Evolutionary conservation across 2,113 vertebrate genomes (phyloP).

Genomic region (Psittacara wagleri): DNA sequence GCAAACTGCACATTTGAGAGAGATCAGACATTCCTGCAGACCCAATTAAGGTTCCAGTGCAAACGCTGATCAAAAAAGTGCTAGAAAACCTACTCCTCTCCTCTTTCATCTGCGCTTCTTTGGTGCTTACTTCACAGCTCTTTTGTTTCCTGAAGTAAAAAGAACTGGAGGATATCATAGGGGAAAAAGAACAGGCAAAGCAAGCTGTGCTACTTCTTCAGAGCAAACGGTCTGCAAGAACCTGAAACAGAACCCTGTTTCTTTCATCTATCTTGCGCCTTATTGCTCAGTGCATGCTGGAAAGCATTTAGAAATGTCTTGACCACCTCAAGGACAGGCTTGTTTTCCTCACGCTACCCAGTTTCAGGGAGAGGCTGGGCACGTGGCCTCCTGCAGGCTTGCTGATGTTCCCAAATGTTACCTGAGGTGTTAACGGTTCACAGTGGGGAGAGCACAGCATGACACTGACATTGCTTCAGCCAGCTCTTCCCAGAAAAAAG

Average conservation of each 20-base stretch:
- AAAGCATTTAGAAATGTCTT: not conserved
- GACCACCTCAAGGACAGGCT: not conserved
- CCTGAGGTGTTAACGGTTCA: not conserved
- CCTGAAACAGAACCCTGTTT: not conserved
- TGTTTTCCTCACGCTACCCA: not conserved
- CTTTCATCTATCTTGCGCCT: not conserved
- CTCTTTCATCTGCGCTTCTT: not conserved
- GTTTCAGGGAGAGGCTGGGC: not conserved
- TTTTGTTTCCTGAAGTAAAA: not conserved
- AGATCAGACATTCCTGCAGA: not conserved
- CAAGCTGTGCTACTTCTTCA: not conserved
- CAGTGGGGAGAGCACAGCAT: accelerated
- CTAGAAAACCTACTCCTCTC: not conserved
- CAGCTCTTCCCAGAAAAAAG: not conserved
- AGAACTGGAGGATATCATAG: not conserved
- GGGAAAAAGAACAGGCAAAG: not conserved
- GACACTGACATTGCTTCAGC: not conserved
- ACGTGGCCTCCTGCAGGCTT: not conserved
- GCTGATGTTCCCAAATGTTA: not conserved
- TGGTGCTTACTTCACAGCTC: not conserved
- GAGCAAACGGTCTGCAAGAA: not conserved
- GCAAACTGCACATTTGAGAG: not conserved
- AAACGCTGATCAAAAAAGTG: not conserved
- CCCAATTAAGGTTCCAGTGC: not conserved
- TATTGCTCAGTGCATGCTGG: not conserved